Percentiles rank a stretch among this genome's conserved stretches.
phyloP scores from a whole-genome alignment of 2,888 invertebrate genomes.

The Troides oblongomaculatus region DNA sequence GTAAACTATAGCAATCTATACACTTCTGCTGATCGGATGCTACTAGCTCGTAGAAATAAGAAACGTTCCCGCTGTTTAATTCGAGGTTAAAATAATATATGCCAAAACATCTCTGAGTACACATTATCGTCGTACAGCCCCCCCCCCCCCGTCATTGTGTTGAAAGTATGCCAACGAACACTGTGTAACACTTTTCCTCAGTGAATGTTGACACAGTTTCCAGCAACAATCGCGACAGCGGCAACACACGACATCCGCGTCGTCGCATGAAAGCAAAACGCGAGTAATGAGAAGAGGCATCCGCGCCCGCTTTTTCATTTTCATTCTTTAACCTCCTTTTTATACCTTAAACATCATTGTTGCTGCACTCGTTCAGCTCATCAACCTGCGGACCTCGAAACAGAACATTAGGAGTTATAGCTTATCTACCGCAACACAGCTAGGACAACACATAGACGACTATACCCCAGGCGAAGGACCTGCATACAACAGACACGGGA shows the following conservation, averaged over 20 bases:
- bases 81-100: too few relatives aligned
- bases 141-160: constrained; percentile 17
- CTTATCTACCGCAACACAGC: too few relatives aligned
- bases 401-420: too few relatives aligned
- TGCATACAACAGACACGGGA: too few relatives aligned
- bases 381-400: too few relatives aligned
- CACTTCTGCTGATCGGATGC: too few relatives aligned
- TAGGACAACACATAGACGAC: too few relatives aligned
- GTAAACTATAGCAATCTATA: too few relatives aligned
- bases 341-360: background rate
- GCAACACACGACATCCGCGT: constrained; percentile 4
- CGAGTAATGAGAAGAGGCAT: constrained; percentile 28
- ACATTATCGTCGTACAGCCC: constrained; percentile 9
- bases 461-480: too few relatives aligned
- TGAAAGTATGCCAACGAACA: constrained; percentile 25
- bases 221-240: constrained; percentile 13
- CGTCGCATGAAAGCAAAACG: constrained; percentile 14
- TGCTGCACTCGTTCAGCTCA: background rate
- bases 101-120: background rate
- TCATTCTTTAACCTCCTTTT: background rate
- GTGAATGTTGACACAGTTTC: constrained; percentile 22
- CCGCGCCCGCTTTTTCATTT: constrained; percentile 13
- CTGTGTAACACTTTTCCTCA: constrained; percentile 14
- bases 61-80: too few relatives aligned
- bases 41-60: too few relatives aligned